Evolutionary conservation across 2,888 invertebrate genomes (phyloP), one percentile per base, ranked within the genome.

Genomic region (Saturnia japonica): DNA sequence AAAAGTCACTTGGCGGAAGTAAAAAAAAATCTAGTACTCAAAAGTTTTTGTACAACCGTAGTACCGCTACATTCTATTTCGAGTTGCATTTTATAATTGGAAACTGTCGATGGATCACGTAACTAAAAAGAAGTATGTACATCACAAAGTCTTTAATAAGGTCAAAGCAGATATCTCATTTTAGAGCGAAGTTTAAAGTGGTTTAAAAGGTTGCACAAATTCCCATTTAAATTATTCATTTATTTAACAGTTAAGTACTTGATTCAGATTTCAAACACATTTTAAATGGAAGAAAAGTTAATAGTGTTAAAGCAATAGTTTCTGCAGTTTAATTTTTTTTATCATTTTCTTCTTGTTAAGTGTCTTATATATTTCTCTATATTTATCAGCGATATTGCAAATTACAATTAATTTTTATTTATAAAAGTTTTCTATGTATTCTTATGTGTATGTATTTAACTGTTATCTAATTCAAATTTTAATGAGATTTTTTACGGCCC

Each of bases 1-100:
- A 54, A 54, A 54, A 54, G 22, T 22, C 22, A 54, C 22, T 54
- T 54, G 19, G 22, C 54, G 22, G 22, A 34, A 34, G 34, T 34
- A 34, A 54, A 54, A 22, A 22, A 9, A 25, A 54, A 22, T 11
- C 11, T 22, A n/a, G 22, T 1, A 22, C 22, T 54, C 19, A 22
- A 62, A 19, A 28, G 62, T 62, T 62, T 62, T 62, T 62, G 28
- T 62, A 34, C 62, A 62, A 34, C 4, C 16, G 34, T 34, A 62
- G 19, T 62, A 62, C 62, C 34, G 62, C 62, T 62, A 62, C 34
- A 34, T 62, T 62, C 40, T 64, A 40, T 64, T 40, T 64, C 40
- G 40, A 64, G 64, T 64, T 40, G 64, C n/a, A 34, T 64, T 40
- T 60, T 60, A 60, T 40, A 40, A 64, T n/a, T 40, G 19, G 64